phyloP scores from a whole-genome alignment of 2,797 vertebrate genomes.

The Cossypha heuglini region DNA sequence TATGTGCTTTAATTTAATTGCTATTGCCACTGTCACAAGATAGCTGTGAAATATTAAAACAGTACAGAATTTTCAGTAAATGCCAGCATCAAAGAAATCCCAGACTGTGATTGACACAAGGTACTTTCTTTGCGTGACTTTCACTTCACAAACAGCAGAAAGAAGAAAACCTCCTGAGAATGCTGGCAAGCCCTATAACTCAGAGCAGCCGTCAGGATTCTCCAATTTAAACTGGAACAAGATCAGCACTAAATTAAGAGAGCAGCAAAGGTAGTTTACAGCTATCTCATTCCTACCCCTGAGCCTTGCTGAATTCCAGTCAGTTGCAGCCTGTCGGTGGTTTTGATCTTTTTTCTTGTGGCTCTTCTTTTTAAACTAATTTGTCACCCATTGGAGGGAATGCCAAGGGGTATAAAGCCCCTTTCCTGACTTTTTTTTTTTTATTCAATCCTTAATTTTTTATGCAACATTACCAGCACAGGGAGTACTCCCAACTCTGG shows the following conservation, averaged over 20 bases:
- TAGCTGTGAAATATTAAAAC: constrained; percentile 36
- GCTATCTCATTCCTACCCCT: neutral
- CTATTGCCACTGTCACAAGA: neutral
- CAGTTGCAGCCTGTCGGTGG: neutral
- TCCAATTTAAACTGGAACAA: neutral
- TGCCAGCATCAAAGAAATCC: constrained; percentile 27
- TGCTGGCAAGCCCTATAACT: neutral
- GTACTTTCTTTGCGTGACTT: neutral
- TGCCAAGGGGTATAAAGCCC: neutral
- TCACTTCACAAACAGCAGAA: neutral
- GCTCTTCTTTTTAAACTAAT: neutral
- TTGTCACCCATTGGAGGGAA: neutral
- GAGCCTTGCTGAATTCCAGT: neutral
- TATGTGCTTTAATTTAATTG: constrained; percentile 53
- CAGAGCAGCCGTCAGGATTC: constrained; percentile 9
- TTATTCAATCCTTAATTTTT: neutral
- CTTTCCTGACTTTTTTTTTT: neutral
- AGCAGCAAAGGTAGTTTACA: constrained; percentile 13
- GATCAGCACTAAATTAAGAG: constrained; percentile 15
- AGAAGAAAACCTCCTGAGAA: constrained; percentile 38
- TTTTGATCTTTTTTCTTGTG: neutral
- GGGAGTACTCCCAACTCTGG: neutral
- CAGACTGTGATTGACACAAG: neutral
- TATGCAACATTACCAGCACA: fast-evolving
- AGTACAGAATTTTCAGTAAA: constrained; percentile 34